Conservation (phyloP, 2,113 vertebrate species). For the Microtus montanus region DNA sequence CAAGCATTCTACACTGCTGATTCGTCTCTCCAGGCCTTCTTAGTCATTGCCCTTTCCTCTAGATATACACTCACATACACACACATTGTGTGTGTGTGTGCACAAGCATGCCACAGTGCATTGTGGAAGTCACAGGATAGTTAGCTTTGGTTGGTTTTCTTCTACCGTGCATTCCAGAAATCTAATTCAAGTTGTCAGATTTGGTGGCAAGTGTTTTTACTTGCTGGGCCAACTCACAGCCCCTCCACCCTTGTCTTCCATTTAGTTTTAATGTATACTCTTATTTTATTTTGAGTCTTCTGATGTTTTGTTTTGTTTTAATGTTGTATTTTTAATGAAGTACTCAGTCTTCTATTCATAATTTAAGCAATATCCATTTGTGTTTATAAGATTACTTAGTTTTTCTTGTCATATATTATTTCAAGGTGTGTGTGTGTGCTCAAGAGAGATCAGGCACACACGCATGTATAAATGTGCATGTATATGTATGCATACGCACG, state of each 20-base stretch:
- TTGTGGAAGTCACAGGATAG: neutral
- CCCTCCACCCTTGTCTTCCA: neutral
- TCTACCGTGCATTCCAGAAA: neutral
- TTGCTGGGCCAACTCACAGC: neutral
- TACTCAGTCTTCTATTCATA: neutral
- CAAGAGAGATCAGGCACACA: neutral
- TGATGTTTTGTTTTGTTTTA: constrained; percentile 15
- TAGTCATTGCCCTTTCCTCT: no score
- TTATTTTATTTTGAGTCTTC: constrained; percentile 44
- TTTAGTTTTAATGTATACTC: neutral
- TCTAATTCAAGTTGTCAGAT: neutral
- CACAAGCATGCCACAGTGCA: no score
- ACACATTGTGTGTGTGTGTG: no score
- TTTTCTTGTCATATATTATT: neutral
- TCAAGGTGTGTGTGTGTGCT: neutral
- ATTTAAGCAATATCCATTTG: constrained; percentile 1
- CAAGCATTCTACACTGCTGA: no score
- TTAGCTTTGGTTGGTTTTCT: neutral
- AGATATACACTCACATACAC: no score
- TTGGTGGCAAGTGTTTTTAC: neutral
- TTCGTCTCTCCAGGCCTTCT: no score
- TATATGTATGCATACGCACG: neutral
- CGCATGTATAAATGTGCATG: neutral
- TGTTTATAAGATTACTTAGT: neutral
- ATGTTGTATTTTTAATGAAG: neutral